Conservation (phyloP, 2,888 invertebrate species). For the Drosophila falleni region DNA sequence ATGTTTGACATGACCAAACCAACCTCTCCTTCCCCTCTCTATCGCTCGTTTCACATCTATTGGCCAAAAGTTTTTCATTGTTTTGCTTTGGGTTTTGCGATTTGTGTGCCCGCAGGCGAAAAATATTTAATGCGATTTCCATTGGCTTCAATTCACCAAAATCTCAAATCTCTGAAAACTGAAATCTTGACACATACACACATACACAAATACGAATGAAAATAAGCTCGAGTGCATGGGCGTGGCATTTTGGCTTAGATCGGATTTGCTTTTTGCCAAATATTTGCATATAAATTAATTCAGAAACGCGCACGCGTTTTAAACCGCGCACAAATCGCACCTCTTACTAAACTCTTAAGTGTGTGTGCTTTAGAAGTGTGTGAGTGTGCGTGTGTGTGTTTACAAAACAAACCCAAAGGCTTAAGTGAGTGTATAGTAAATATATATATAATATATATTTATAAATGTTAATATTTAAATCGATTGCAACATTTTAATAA, state of each 20-base stretch:
- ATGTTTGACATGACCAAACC: constrained; percentile 69
- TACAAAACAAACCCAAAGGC: constrained; percentile 8
- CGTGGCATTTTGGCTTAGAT: constrained; percentile 44
- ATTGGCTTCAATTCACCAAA: constrained; percentile 60
- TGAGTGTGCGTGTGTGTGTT: constrained; percentile 5
- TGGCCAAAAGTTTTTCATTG: constrained; percentile 54
- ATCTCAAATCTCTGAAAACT: constrained; percentile 25
- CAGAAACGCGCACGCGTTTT: constrained; percentile 43
- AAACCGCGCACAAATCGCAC: constrained; percentile 52
- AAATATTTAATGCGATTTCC: constrained; percentile 76
- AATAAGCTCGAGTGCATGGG: constrained; percentile 41
- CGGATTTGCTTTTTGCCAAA: constrained; percentile 51
- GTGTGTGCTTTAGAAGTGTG: neutral
- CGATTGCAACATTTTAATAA: too few species aligned
- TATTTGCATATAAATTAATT: constrained; percentile 71
- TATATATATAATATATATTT: constrained; percentile 4
- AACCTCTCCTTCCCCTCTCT: neutral
- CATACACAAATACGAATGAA: neutral
- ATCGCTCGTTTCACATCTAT: neutral
- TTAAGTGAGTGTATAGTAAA: constrained; percentile 3
- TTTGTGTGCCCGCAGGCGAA: constrained; percentile 45
- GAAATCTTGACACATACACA: constrained; percentile 31
- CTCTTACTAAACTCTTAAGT: constrained; percentile 2
- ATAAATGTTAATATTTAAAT: constrained; percentile 1
- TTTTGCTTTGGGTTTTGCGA: constrained; percentile 50